A percentile compares a stretch with the other conserved stretches of the same genome.
Conservation (phyloP, 2,113 vertebrate genomes). For the Siphamia tubifer region DNA sequence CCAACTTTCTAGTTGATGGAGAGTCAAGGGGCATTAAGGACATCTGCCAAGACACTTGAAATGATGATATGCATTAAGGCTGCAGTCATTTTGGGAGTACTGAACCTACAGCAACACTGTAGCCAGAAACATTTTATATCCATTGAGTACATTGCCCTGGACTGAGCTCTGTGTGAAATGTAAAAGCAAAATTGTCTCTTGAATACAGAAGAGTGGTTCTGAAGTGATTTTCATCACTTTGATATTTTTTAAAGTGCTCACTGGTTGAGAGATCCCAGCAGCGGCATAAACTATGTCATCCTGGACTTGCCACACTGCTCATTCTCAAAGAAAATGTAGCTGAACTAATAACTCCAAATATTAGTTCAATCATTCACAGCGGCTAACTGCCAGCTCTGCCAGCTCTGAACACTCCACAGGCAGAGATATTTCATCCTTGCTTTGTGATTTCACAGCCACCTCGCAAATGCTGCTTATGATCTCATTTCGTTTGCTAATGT, state of each 20-base stretch:
- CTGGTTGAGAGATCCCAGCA: constrained; percentile 52
- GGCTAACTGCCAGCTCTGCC: constrained; percentile 48
- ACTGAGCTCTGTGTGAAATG: constrained; percentile 6
- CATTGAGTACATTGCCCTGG: background rate
- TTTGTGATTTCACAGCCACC: constrained; percentile 70
- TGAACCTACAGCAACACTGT: constrained; percentile 2
- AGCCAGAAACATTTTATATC: background rate
- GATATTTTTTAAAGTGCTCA: constrained; percentile 38
- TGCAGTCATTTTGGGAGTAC: background rate
- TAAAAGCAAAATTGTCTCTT: constrained; percentile 44
- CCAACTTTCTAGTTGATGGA: background rate
- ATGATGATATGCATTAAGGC: background rate
- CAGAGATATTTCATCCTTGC: constrained; percentile 65
- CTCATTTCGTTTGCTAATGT: constrained; percentile 74
- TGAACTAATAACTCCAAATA: constrained; percentile 73
- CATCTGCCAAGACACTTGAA: background rate
- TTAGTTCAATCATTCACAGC: constrained; percentile 66
- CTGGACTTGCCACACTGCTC: constrained; percentile 46
- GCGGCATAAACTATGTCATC: constrained; percentile 44
- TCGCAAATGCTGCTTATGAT: constrained; percentile 65
- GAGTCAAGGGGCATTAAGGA: background rate
- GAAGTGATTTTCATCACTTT: constrained; percentile 54
- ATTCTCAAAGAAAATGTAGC: constrained; percentile 66
- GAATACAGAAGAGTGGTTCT: constrained; percentile 28
- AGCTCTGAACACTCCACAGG: constrained; percentile 44